Evolutionary conservation across 2,888 invertebrate genomes (phyloP).

Genomic region (Aleiodes alternator): DNA sequence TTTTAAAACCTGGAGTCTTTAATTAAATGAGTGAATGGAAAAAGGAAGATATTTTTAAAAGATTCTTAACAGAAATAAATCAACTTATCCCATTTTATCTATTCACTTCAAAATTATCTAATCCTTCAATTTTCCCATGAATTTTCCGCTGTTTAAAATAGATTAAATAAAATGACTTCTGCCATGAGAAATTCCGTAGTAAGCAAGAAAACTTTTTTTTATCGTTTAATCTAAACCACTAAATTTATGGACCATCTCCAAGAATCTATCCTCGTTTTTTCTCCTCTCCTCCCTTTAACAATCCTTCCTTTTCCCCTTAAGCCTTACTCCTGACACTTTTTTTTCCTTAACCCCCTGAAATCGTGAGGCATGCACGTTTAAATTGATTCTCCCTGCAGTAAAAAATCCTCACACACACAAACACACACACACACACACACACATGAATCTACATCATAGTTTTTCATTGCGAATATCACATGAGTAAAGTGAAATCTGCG

Average conservation of each 20-base stretch:
- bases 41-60: no score
- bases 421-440: no score
- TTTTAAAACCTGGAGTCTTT: no score
- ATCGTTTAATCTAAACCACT: slow-evolving; percentile 50
- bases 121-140: slow-evolving; percentile 14
- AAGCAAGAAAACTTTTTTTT: slow-evolving; percentile 48
- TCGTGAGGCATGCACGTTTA: slow-evolving; percentile 28
- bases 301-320: slow-evolving; percentile 22
- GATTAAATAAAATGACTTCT: background rate
- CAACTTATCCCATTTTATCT: no score
- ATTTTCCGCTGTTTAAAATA: slow-evolving; percentile 9
- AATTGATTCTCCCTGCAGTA: slow-evolving; percentile 33
- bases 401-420: background rate
- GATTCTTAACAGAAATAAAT: no score
- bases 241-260: slow-evolving; percentile 52
- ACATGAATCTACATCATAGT: background rate
- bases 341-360: slow-evolving; percentile 25
- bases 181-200: slow-evolving; percentile 12
- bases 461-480: background rate
- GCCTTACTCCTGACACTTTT: slow-evolving; percentile 37
- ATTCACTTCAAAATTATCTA: no score
- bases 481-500: background rate
- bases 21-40: no score
- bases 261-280: background rate
- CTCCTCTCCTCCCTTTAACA: background rate